Base-by-base conservation (phyloP, 2,797 vertebrate species). In the Typhlichthys eigenmanni region DNA sequence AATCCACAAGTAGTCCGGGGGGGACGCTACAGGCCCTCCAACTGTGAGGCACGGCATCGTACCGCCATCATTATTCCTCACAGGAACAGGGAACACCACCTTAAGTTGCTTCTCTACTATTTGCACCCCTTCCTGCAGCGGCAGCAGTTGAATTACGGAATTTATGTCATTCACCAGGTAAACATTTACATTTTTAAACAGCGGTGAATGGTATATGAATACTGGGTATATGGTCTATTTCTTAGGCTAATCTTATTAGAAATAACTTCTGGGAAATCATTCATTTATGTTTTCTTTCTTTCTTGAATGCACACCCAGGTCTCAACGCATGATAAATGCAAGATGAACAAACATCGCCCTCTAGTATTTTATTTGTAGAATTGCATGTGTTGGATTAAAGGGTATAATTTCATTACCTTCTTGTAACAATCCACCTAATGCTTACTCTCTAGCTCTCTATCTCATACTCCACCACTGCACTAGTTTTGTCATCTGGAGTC, bases 131-230 rank as follows among this genome's bases (percentile, higher is more conserved):
- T 95, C 67, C 88, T 95, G 32, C 94, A 94, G 88, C 74, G 88
- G 0, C 94, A 94, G 58, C 94, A 94, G 80, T 90, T 96, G 19
- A 85, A 78, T 68, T 95, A 94, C 13, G 88, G 92, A 14, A 93
- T 94, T 17, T 95, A 94, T 10, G 12, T 94, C 74, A 92, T 95
- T 66, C 94, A 95, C 64, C 94, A 95, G 93, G 93, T 94, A 24
- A 55, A 45, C 10, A 11, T 53, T 53, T 16, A 10, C 16, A 62
- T 14, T 43, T 24, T 49, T 29, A 29, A 43, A 43, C 38, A 2
- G 6, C 29, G 47, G 47, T 2, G 3, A 14, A 48, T 13, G 47
- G 47, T 48, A 13, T 48, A 14, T 11, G 12, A 48, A 48, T 3
- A 48, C 47, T 13, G n/a, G 47, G 47, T 5, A 13, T 11, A 10